Conservation (phyloP, 1,140 invertebrate genomes). For the Cataglyphis hispanica region DNA sequence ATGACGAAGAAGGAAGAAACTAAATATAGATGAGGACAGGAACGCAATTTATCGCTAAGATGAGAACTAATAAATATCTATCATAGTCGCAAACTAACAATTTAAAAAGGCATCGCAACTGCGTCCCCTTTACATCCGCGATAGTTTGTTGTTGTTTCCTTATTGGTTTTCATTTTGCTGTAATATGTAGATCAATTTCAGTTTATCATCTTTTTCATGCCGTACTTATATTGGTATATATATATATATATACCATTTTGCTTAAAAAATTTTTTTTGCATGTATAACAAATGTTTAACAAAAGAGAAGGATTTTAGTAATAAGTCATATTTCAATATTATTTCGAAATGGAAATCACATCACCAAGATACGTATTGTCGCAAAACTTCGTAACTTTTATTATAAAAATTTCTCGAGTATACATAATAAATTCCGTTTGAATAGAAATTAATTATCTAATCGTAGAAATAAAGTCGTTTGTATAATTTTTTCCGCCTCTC, state of each 20-base stretch:
- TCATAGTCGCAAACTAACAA: constrained; percentile 25
- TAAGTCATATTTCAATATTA: not conserved
- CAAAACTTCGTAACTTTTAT: not conserved
- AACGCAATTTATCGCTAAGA: constrained; percentile 21
- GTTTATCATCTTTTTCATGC: not conserved
- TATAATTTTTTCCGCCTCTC: not conserved
- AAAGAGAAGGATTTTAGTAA: not conserved
- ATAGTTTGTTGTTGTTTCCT: constrained; percentile 23
- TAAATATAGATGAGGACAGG: not conserved
- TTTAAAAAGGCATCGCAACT: constrained; percentile 32
- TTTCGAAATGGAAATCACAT: not conserved
- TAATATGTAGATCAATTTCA: constrained; percentile 13
- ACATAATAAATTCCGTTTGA: not conserved
- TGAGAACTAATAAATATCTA: constrained; percentile 43
- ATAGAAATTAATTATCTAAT: not conserved
- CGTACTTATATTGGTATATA: not conserved
- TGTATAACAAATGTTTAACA: too few relatives aligned
- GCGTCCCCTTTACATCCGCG: not conserved
- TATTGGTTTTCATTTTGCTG: not conserved
- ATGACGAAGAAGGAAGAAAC: not conserved
- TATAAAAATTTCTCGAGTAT: not conserved
- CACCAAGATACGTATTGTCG: not conserved
- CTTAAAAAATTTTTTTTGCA: too few relatives aligned
- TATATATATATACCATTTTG: not conserved
- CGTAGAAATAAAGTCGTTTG: not conserved